phyloP scores from a whole-genome alignment of 2,797 vertebrate species.

The Enteromius afrohamiltoni region DNA sequence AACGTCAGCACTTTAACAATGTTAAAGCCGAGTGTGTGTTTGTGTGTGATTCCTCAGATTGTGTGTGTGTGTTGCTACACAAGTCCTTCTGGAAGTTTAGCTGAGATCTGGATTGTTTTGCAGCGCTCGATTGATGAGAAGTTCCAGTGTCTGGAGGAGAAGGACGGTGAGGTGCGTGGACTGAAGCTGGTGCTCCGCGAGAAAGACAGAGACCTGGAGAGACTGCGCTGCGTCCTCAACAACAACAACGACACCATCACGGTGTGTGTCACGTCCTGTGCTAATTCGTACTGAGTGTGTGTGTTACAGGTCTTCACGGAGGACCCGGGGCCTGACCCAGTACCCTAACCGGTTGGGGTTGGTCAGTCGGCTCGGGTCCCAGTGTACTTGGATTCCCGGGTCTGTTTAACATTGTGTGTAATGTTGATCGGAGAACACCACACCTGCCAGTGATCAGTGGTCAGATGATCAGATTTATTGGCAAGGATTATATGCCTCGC shows the following conservation, averaged over 20 bases:
- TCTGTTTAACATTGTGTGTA: too few species aligned
- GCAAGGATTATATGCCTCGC: too few species aligned
- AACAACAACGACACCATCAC: constrained; percentile 92
- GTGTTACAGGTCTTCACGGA: too few species aligned
- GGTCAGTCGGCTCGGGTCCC: too few species aligned
- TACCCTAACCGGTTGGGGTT: too few species aligned
- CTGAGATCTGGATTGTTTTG: constrained; percentile 26
- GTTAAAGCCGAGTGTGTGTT: not conserved
- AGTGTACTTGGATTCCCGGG: too few species aligned
- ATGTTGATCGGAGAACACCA: too few species aligned
- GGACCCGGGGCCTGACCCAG: too few species aligned
- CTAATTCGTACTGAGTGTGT: too few species aligned
- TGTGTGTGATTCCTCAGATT: too few species aligned
- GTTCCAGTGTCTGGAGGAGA: constrained; percentile 88
- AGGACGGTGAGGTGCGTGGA: constrained; percentile 86
- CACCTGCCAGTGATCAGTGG: too few species aligned
- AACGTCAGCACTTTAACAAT: not conserved
- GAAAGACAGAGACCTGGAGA: constrained; percentile 87
- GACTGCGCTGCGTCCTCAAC: constrained; percentile 84
- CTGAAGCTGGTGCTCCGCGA: constrained; percentile 85
- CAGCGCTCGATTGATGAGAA: constrained; percentile 92
- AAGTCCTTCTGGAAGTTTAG: not conserved
- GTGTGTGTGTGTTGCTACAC: not conserved
- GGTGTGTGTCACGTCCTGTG: constrained; percentile 66
- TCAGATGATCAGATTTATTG: too few species aligned